phyloP scores from a whole-genome alignment of 1,140 invertebrate genomes.

The Monochamus saltuarius region DNA sequence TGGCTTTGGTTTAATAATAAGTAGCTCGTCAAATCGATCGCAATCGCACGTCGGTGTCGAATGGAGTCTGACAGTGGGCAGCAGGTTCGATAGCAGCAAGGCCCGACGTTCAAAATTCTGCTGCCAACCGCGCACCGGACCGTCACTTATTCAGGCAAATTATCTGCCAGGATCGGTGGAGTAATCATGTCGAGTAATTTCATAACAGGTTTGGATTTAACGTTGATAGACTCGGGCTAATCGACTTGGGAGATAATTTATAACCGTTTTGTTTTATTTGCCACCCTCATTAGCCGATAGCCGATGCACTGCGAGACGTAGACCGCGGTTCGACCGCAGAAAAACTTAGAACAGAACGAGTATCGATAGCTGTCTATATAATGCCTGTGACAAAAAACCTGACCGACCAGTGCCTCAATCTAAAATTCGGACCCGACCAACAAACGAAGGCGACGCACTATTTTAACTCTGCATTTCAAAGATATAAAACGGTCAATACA shows the following conservation, averaged over 20 bases:
- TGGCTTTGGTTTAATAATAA: neutral
- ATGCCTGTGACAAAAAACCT: constrained; percentile 23
- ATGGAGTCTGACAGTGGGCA: neutral
- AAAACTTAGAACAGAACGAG: constrained; percentile 9
- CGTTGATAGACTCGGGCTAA: constrained; percentile 47
- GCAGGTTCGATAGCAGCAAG: neutral
- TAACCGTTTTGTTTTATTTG: constrained; percentile 48
- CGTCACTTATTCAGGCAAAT: constrained; percentile 40
- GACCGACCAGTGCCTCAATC: constrained; percentile 20
- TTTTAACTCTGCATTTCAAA: too few species aligned
- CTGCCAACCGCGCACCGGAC: constrained; percentile 3
- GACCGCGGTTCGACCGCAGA: neutral
- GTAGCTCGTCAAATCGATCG: neutral
- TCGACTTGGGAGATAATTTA: constrained; percentile 47
- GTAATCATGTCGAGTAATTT: constrained; percentile 49
- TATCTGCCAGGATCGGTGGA: constrained; percentile 38
- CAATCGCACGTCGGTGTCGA: neutral
- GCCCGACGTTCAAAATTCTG: neutral
- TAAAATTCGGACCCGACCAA: constrained; percentile 12
- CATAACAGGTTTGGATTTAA: constrained; percentile 50
- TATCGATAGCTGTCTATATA: constrained; percentile 23
- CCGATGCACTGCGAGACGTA: neutral
- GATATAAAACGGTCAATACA: too few species aligned
- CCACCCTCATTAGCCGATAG: constrained; percentile 44
- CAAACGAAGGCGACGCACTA: too few species aligned